A percentile compares a stretch with the other conserved stretches of the same genome.
Conservation (phyloP, 2,113 vertebrate genomes). For the Leucopsar rothschildi region DNA sequence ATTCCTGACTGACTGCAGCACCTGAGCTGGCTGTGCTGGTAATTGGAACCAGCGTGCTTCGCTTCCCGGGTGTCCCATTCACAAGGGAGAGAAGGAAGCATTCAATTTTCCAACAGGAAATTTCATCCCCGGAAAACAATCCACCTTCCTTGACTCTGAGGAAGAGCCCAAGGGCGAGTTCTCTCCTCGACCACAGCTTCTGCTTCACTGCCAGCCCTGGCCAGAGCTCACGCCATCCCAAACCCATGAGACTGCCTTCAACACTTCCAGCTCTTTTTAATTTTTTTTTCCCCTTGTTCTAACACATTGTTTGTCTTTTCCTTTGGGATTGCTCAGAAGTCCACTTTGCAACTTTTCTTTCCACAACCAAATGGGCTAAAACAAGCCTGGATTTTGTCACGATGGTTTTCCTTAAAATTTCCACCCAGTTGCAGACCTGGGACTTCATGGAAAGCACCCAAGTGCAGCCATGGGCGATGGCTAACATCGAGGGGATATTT, state of each 20-base stretch:
- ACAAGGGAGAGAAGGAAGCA: neutral
- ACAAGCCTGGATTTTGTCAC: neutral
- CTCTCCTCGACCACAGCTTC: neutral
- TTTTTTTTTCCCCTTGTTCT: neutral
- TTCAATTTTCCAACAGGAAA: conserved; percentile 41
- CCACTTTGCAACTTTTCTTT: neutral
- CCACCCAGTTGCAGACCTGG: neutral
- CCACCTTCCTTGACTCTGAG: neutral
- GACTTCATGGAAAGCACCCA: neutral
- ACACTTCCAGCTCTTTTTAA: neutral
- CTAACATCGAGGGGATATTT: neutral
- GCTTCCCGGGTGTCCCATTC: neutral
- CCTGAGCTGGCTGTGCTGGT: neutral
- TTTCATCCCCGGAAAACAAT: neutral
- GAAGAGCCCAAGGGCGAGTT: neutral
- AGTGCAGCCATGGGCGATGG: neutral
- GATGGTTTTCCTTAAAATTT: neutral
- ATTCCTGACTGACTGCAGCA: conserved; percentile 6
- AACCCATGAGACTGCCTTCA: neutral
- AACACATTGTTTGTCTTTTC: neutral
- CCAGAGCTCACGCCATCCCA: neutral
- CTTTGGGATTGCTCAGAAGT: neutral
- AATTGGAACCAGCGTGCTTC: neutral
- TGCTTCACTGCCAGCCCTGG: neutral
- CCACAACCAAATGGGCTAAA: neutral